Evolutionary conservation across 2,113 vertebrate species (phyloP), one percentile per base, ranked within the genome.

Genomic region (Gallinago jamesoni): DNA sequence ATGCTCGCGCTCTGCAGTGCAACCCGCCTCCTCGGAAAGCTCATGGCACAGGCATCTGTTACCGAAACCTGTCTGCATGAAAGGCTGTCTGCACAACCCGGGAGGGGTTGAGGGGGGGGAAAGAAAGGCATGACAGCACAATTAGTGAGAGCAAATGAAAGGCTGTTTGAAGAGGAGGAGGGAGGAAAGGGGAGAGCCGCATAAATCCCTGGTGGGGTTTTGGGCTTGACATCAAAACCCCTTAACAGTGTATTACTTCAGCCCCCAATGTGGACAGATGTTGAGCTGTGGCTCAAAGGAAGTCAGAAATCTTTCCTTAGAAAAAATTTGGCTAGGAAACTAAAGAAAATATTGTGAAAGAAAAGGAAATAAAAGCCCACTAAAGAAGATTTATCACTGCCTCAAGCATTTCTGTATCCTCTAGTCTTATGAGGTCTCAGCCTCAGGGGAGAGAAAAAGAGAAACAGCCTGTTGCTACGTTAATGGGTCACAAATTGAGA

Each of bases 331-430:
- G 96, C 97, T 93, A 59, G 88, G 95, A 96, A 97, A 96, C 94
- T 82, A 97, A 97, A 97, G 97, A 97, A 97, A 97, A 97, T 96
- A 97, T 97, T 97, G 96, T 97, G 94, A 95, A 97, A 97, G 96
- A 96, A 97, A 91, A 95, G 97, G 96, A 97, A 96, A 95, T 97
- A 97, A 96, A 97, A 96, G 93, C 85, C 94, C 86, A 96, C 96
- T 97, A 96, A 97, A 96, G 91, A 95, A 96, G 96, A 97, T 98
- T 98, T 96, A 98, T 97, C 95, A 96, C 84, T 82, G 93, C 95
- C 90, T 94, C 90, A 88, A 92, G 96, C 89, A 90, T 95, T 96
- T 96, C 83, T 95, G 93, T 77, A 96, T 96, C 89, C 91, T 96
- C 92, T 66, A 72, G 83, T 97, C 92, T 97, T 97, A 95, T 66